Base-by-base conservation (phyloP, 2,797 vertebrate genomes). In the Lutjanus campechanus region DNA sequence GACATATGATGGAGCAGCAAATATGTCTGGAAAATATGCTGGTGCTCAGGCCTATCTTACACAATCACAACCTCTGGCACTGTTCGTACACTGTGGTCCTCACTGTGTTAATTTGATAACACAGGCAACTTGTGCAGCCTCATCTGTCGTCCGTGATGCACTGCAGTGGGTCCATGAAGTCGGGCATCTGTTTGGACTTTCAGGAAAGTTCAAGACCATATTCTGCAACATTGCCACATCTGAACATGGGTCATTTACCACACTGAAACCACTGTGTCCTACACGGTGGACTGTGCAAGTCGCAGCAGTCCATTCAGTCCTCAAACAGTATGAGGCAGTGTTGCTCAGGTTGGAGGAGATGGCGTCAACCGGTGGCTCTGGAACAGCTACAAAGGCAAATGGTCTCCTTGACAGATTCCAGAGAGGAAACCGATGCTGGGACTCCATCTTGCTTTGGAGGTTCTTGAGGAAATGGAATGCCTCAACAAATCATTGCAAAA, bases 21-120 rank as follows among this genome's bases (percentile, higher is more conserved):
- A 69, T 20, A 75, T 85, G 75, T 82, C 68, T 4, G 68, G 59
- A 51, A 20, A 19, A 40, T 47, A 25, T 36, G 67, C 66, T 68
- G 81, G 55, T 20, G 50, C 58, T 36, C 72, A 72, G 64, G 70
- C 58, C 49, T 54, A 12, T 25, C 17, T 80, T 11, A 22, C 8
- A 44, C 17, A 53, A 46, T 25, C 58, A 13, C 63, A 81, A 41
- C 41, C 54, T 15, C 63, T 81, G 66, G 58, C 73, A 29, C 67
- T 78, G 36, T 81, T 56, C 36, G 44, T 87, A n/a, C 76, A 82
- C 43, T 77, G 73, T 75, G 56, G 71, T 15, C 20, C 65, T 15
- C 78, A 78, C 61, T 74, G 79, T 54, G 54, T 85, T 19, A 78
- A 75, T 51, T 25, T 85, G 12, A 54, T 69, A 47, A 76, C 63